Conservation (phyloP, 2,113 vertebrate species). For the Serinus canaria region DNA sequence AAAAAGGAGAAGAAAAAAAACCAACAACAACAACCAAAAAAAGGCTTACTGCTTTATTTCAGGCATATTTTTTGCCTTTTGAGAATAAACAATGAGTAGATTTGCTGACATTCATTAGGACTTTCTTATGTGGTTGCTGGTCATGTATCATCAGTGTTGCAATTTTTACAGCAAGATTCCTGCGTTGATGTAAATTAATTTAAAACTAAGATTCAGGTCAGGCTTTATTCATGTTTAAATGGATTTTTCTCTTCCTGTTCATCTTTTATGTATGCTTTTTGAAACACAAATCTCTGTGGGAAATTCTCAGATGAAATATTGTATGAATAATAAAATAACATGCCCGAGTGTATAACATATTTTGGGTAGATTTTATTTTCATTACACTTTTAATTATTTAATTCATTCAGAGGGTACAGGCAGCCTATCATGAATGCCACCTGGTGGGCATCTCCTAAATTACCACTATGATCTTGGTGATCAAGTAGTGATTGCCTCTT, state of each 20-base stretch:
- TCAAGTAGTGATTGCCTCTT: not conserved
- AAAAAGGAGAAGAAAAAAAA: not conserved
- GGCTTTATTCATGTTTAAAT: not conserved
- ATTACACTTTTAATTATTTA: not conserved
- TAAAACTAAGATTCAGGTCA: not conserved
- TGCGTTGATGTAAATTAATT: not conserved
- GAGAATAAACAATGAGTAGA: not conserved
- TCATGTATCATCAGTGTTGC: not conserved
- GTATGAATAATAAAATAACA: not conserved
- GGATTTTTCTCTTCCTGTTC: not conserved
- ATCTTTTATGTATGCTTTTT: not conserved
- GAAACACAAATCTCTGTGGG: not conserved
- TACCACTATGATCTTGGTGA: not conserved
- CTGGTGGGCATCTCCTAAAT: slow-evolving; percentile 12
- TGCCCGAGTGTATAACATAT: not conserved
- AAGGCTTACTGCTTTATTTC: not conserved
- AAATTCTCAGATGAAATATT: not conserved
- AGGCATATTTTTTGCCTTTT: not conserved
- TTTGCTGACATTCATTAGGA: not conserved
- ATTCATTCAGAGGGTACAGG: not conserved
- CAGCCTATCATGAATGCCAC: not conserved
- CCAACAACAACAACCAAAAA: too few relatives aligned
- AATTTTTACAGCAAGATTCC: not conserved
- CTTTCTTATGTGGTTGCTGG: not conserved
- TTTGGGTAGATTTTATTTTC: not conserved